phyloP scores from a whole-genome alignment of 1,140 invertebrate genomes.

The Oncopeltus fasciatus region DNA sequence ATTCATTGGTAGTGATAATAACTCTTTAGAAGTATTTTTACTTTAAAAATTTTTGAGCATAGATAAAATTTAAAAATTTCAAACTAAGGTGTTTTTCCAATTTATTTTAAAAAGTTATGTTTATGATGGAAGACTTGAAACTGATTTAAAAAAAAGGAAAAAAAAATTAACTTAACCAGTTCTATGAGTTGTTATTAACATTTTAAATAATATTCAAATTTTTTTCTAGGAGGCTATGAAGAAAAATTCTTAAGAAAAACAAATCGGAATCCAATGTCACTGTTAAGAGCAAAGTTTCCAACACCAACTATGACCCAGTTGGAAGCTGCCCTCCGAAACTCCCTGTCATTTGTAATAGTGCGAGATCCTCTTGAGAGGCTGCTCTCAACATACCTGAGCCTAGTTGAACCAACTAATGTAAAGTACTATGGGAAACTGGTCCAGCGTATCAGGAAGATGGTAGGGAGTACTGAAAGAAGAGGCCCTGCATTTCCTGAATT shows the following conservation, averaged over 20 bases:
- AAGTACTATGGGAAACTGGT: constrained; percentile 25
- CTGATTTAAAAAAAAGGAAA: too few species aligned
- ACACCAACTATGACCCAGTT: constrained; percentile 52
- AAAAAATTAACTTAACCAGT: too few species aligned
- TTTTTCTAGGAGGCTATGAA: constrained; percentile 27
- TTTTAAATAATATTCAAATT: too few species aligned
- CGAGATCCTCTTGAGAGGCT: constrained; percentile 79
- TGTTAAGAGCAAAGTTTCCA: constrained; percentile 63
- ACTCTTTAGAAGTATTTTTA: too few species aligned
- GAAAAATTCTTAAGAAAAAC: constrained; percentile 24
- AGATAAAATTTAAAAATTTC: too few species aligned
- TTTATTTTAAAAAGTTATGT: too few species aligned
- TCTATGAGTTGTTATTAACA: too few species aligned
- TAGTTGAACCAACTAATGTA: constrained; percentile 38
- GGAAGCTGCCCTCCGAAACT: constrained; percentile 42
- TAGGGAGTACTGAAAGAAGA: neutral
- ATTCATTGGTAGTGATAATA: too few species aligned
- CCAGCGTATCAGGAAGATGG: constrained; percentile 19
- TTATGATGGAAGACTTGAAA: too few species aligned
- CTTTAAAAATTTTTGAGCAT: too few species aligned
- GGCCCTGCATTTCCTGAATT: constrained; percentile 59
- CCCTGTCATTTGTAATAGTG: constrained; percentile 69
- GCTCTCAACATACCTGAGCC: constrained; percentile 81
- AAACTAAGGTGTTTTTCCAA: too few species aligned
- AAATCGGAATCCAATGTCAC: constrained; percentile 28